phyloP scores from a whole-genome alignment of 2,797 vertebrate genomes.

The Acipenser ruthenus region DNA sequence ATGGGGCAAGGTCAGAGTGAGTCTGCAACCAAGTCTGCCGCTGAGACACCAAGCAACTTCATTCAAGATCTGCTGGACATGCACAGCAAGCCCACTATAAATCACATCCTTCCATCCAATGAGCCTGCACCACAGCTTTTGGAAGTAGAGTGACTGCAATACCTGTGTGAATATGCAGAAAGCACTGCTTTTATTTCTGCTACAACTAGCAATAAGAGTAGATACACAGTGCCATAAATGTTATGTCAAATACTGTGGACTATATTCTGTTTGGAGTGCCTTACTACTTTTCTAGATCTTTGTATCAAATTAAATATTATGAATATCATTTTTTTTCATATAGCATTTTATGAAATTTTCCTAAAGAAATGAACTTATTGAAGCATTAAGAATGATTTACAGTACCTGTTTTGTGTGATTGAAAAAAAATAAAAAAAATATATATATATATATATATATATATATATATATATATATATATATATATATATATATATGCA shows the following conservation, averaged over 20 bases:
- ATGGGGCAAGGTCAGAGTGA: slow-evolving; percentile 13
- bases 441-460: slow-evolving; percentile 1
- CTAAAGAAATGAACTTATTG: slow-evolving; percentile 37
- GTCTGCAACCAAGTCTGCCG: neutral
- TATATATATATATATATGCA: slow-evolving; percentile 13
- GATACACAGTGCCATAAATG: slow-evolving; percentile 64
- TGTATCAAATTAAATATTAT: slow-evolving; percentile 48
- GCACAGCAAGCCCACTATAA: slow-evolving; percentile 53
- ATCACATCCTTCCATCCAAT: slow-evolving; percentile 55
- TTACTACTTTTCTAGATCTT: slow-evolving; percentile 91
- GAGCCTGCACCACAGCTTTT: slow-evolving; percentile 60
- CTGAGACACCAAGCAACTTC: slow-evolving; percentile 36
- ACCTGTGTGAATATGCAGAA: slow-evolving; percentile 11
- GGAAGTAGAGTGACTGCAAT: slow-evolving; percentile 65
- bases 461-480: slow-evolving; percentile 15
- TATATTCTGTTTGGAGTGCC: slow-evolving; percentile 77
- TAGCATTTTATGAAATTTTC: slow-evolving; percentile 63
- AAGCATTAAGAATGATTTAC: slow-evolving; percentile 73
- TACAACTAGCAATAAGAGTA: neutral
- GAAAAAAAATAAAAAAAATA: too few species aligned
- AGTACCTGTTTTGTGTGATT: slow-evolving; percentile 73
- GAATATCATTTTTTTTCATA: slow-evolving; percentile 54
- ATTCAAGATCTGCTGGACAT: slow-evolving; percentile 70
- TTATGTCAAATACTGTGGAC: slow-evolving; percentile 44
- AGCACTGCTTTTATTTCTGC: slow-evolving; percentile 21